Percentiles rank a stretch among this genome's conserved stretches.
Conservation (phyloP, 1,140 invertebrate genomes). For the Brachionus rubens region DNA sequence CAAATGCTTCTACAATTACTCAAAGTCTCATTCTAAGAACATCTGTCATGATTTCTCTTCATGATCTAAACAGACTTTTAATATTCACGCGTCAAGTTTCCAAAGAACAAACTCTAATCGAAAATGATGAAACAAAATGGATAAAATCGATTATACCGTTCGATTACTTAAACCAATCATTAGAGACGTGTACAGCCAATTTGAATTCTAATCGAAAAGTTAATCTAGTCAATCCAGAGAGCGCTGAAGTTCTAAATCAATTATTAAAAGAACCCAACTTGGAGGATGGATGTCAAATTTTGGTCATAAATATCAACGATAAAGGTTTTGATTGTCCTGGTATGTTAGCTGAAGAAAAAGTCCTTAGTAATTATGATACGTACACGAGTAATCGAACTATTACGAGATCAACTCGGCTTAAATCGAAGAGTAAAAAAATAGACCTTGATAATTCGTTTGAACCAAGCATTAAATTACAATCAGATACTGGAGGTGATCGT, state of each 20-base stretch:
- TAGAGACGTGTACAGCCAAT: neutral
- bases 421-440: neutral
- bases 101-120: neutral
- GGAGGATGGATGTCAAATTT: constrained; percentile 43
- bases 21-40: constrained; percentile 7
- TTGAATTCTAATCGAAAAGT: neutral
- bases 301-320: constrained; percentile 69
- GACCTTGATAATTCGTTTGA: constrained; percentile 29
- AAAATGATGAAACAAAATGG: constrained; percentile 41
- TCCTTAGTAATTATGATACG: constrained; percentile 51
- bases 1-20: neutral
- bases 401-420: neutral
- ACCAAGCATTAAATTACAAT: neutral
- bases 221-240: neutral
- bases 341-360: constrained; percentile 71
- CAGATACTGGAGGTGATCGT: neutral
- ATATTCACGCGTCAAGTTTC: constrained; percentile 33
- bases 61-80: neutral
- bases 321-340: constrained; percentile 66
- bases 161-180: constrained; percentile 15
- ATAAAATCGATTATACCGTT: constrained; percentile 14
- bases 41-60: neutral
- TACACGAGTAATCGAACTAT: constrained; percentile 7
- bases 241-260: neutral
- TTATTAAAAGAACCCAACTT: constrained; percentile 21